Base-by-base conservation (phyloP, 1,140 invertebrate species). In the Nasonia giraulti region DNA sequence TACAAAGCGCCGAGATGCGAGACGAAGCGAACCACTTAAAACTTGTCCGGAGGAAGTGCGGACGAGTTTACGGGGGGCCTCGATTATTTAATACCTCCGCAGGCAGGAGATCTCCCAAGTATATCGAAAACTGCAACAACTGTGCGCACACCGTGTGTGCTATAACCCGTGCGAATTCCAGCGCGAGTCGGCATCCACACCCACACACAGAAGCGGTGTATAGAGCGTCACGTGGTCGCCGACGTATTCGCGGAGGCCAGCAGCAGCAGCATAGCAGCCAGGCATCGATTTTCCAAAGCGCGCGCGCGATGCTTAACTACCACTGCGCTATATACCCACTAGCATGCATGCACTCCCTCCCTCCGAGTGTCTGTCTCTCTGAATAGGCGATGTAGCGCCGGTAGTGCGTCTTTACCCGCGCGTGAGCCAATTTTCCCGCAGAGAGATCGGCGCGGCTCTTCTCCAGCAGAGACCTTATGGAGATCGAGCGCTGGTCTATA, bases 231-330 rank as follows among this genome's bases (percentile, higher is more conserved):
- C 90, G 90, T 91, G 90, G 89, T 90, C 87, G 87, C 23, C 33
- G 40, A 40, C 33, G 55, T 76, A 47, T 77, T 23, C 74, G 31
- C 11, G 47, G 76, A 80, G 78, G 31, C 10, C 37, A n/a, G 55
- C 86, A 27, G 27, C 27, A 27, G 27, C 27, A 37, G 33, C 33
- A n/a, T n/a, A 88, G 88, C 89, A 62, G 89, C 90, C 87, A 87
- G 88, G 89, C 89, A 91, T 91, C 90, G 91, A 91, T 91, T 91
- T 91, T 91, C n/a, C n/a, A n/a, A n/a, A n/a, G n/a, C n/a, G n/a
- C n/a, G n/a, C n/a, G n/a, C n/a, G n/a, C n/a, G n/a, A 87, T 83
- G 87, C 88, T 89, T 89, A 88, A 89, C 89, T 69, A 73, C 85
- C 80, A 27, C 81, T 83, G 76, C 69, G 66, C 77, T 80, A 37